Conservation (phyloP, 2,797 vertebrate species). For the Spea hammondii region DNA sequence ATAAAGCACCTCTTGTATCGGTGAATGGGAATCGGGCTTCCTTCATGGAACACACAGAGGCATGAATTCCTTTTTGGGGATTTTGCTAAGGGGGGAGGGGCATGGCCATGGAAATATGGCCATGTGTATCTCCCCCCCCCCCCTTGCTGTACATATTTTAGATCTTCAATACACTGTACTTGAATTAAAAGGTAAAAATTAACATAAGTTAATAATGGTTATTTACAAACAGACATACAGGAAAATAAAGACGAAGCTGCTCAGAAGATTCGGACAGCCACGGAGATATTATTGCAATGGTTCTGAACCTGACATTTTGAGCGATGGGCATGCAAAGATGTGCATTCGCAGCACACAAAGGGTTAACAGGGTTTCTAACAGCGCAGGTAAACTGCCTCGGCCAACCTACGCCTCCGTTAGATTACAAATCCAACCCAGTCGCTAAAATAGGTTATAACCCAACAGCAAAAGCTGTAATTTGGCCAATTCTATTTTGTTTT, state of each 20-base stretch:
- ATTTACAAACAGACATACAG: background rate
- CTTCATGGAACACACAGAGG: background rate
- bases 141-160: background rate
- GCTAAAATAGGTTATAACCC: no score
- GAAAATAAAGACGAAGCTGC: background rate
- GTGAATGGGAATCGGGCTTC: background rate
- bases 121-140: background rate
- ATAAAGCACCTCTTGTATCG: background rate
- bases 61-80: background rate
- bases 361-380: no score
- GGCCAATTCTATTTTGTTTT: no score
- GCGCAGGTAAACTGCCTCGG: background rate
- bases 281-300: no score
- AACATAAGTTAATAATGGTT: constrained; percentile 13
- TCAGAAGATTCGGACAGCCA: background rate
- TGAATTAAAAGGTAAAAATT: constrained; percentile 10
- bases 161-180: background rate
- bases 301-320: no score
- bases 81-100: background rate
- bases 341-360: no score
- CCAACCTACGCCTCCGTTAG: background rate
- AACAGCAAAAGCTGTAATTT: no score
- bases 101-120: background rate
- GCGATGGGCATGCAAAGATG: no score
- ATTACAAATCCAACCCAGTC: no score